Evolutionary conservation across 2,888 invertebrate genomes (phyloP).

Genomic region (Polydrusus pterygomalis): DNA sequence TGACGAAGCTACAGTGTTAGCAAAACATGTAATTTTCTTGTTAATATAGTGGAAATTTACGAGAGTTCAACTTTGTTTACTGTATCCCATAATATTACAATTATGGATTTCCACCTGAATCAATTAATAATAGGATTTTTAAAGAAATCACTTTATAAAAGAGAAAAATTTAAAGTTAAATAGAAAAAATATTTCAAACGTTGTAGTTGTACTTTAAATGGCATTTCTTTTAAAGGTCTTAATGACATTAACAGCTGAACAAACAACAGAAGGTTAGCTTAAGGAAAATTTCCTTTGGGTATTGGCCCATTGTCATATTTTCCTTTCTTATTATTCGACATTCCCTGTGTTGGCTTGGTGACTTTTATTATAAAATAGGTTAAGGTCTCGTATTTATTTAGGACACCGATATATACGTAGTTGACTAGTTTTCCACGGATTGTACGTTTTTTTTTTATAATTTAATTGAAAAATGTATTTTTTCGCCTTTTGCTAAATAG

Average conservation of each 20-base stretch:
- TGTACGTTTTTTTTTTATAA: too few relatives aligned
- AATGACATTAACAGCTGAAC: slow-evolving; percentile 50
- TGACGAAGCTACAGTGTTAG: too few relatives aligned
- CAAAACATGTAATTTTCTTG: too few relatives aligned
- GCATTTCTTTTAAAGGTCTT: slow-evolving; percentile 42
- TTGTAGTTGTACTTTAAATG: slow-evolving; percentile 33
- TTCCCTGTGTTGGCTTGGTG: slow-evolving; percentile 27
- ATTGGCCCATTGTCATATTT: slow-evolving; percentile 44
- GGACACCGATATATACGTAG: not conserved
- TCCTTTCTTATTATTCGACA: slow-evolving; percentile 44
- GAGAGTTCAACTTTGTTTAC: too few relatives aligned
- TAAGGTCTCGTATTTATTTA: slow-evolving; percentile 13
- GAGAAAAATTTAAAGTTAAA: not conserved
- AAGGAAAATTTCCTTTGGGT: slow-evolving; percentile 52
- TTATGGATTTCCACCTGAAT: too few relatives aligned
- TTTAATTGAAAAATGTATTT: too few relatives aligned
- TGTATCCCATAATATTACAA: too few relatives aligned
- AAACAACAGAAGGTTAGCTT: slow-evolving; percentile 49
- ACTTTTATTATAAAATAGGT: slow-evolving; percentile 37
- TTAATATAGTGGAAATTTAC: too few relatives aligned
- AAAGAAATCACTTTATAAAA: too few relatives aligned
- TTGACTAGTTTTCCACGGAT: not conserved
- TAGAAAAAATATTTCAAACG: slow-evolving; percentile 25
- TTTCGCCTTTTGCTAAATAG: too few relatives aligned
- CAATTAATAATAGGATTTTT: too few relatives aligned